Conservation (phyloP, 1,140 invertebrate genomes). For the Sinella curviseta region DNA sequence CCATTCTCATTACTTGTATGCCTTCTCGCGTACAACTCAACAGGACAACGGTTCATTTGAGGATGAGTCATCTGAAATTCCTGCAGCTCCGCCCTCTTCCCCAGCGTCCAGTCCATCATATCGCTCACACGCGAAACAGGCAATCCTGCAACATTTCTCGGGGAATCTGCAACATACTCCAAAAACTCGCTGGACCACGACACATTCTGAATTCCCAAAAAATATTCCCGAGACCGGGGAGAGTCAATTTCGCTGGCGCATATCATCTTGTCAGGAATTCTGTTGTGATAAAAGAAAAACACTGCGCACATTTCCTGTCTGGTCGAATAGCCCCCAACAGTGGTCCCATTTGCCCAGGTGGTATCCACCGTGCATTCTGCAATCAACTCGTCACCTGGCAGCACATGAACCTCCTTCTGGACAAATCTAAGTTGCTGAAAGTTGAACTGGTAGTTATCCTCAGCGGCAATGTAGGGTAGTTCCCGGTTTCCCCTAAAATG, state of each 20-base stretch:
- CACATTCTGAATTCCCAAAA: no score
- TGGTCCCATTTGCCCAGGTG: background rate
- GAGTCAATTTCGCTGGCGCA: background rate
- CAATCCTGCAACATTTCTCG: no score
- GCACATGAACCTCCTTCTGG: background rate
- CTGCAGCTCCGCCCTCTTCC: no score
- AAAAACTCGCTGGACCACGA: no score
- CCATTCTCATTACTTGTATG: no score
- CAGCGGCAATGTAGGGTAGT: background rate
- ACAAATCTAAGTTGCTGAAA: background rate
- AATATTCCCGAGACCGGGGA: no score
- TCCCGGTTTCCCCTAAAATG: background rate
- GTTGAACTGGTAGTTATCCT: background rate
- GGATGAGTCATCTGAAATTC: no score
- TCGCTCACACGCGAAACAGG: no score
- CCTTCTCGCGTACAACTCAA: no score
- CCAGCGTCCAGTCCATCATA: no score
- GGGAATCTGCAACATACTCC: no score
- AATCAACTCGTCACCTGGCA: background rate
- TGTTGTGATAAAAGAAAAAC: slow-evolving; percentile 70
- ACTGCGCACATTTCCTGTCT: slow-evolving; percentile 72
- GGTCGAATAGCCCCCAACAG: slow-evolving; percentile 69
- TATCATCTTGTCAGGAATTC: background rate
- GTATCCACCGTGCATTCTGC: slow-evolving; percentile 18
- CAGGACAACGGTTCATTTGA: no score